Conservation (phyloP, 2,113 vertebrate genomes). For the Podarcis cretensis region DNA sequence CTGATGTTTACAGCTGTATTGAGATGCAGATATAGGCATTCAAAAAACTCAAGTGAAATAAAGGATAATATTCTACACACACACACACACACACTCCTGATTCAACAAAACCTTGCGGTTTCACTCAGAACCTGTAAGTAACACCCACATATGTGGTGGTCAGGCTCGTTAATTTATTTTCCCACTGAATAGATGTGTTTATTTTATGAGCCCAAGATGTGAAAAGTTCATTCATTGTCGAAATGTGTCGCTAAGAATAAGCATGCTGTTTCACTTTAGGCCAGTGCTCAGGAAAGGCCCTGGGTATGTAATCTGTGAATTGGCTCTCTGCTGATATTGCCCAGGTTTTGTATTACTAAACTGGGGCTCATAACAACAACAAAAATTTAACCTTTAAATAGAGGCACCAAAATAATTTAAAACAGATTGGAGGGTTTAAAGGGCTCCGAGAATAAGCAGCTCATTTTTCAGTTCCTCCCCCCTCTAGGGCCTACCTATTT, state of each 20-base stretch:
- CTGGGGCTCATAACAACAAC: constrained; percentile 67
- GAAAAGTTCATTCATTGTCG: constrained; percentile 74
- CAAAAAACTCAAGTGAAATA: neutral
- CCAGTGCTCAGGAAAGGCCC: constrained; percentile 66
- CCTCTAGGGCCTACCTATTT: constrained; percentile 69
- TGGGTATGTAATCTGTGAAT: constrained; percentile 70
- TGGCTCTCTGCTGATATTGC: constrained; percentile 67
- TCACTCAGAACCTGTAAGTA: constrained; percentile 56
- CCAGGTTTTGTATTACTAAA: constrained; percentile 63
- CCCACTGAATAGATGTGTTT: constrained; percentile 62
- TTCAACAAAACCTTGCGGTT: neutral
- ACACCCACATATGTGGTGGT: constrained; percentile 48
- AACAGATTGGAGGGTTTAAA: constrained; percentile 74
- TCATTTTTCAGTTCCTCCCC: constrained; percentile 70
- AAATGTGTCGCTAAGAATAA: constrained; percentile 73
- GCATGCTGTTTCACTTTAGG: constrained; percentile 70
- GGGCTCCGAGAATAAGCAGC: constrained; percentile 68
- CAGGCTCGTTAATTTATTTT: constrained; percentile 63
- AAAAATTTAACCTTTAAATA: constrained; percentile 76
- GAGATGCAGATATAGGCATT: constrained; percentile 45
- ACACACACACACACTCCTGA: neutral
- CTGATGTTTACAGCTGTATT: constrained; percentile 51
- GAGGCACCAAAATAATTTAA: constrained; percentile 76
- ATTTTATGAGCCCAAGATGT: constrained; percentile 72
- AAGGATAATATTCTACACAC: neutral